These are phyloP conservation scores for Hydrozoanthus gracilis DNA, from an alignment of 92 coral and sea anemone species.

Conservation along the genomic window DNA sequence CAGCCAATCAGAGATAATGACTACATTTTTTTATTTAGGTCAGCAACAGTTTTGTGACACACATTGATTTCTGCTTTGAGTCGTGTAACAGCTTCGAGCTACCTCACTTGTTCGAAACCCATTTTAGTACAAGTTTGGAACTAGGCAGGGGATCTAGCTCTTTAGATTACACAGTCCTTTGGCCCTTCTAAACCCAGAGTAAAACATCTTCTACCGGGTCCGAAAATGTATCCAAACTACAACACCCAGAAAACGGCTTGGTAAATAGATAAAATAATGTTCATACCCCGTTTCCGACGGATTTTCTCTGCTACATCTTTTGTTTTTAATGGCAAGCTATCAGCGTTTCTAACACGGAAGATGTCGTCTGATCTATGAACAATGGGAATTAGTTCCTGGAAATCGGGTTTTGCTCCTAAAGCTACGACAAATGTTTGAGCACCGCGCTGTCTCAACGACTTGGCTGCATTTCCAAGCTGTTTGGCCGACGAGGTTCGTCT, in stretches of 20 bases:
- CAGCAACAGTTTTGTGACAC: no score
- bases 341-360: constrained; percentile 28
- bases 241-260: neutral
- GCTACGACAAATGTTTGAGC: constrained; percentile 57
- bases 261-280: neutral
- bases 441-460: constrained; percentile 47
- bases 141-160: no score
- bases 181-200: no score
- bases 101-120: no score
- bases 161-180: no score
- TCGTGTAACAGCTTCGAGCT: no score
- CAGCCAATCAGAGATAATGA: no score
- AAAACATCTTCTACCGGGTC: no score
- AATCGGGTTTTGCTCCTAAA: constrained; percentile 46
- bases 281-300: constrained; percentile 36
- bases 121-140: no score
- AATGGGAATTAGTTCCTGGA: constrained; percentile 22
- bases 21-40: no score
- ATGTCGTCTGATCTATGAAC: constrained; percentile 48
- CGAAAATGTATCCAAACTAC: no score
- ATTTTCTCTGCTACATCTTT: constrained; percentile 26
- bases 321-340: neutral
- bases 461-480: constrained; percentile 49
- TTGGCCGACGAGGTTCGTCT: constrained; percentile 45
- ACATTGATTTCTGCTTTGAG: no score